Conservation (phyloP, 2,113 vertebrate genomes). For the Pongo pygmaeus region DNA sequence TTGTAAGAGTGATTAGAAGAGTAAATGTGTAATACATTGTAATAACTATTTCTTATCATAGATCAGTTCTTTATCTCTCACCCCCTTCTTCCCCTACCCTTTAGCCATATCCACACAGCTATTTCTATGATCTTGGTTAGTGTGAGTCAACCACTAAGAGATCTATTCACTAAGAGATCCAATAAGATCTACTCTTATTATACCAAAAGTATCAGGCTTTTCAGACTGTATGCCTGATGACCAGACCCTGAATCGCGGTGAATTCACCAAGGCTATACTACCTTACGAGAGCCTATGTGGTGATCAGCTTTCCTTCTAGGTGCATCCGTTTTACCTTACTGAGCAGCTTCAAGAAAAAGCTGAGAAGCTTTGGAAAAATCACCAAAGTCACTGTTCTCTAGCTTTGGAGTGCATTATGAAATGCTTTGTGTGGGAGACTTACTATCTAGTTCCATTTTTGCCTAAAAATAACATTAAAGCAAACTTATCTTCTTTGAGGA, state of each 20-base stretch:
- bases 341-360: conserved; percentile 2
- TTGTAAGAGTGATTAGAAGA: not conserved
- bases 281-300: not conserved
- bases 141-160: not conserved
- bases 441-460: conserved; percentile 30
- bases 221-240: not conserved
- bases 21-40: not conserved
- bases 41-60: not conserved
- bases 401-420: conserved; percentile 38
- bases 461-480: conserved; percentile 48
- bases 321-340: not conserved
- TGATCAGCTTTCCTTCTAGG: not conserved
- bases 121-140: conserved; percentile 39
- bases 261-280: not conserved
- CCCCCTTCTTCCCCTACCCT: not conserved
- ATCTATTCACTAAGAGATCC: not conserved
- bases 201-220: conserved; percentile 8
- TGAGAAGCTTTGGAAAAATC: conserved; percentile 44
- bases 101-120: not conserved
- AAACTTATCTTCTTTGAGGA: conserved; percentile 37
- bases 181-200: not conserved
- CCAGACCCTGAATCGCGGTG: not conserved
- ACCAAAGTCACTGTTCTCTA: not conserved
- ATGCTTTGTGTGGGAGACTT: not conserved
- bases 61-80: conserved; percentile 2